phyloP scores from a whole-genome alignment of 2,113 vertebrate genomes.

The Trichechus manatus region DNA sequence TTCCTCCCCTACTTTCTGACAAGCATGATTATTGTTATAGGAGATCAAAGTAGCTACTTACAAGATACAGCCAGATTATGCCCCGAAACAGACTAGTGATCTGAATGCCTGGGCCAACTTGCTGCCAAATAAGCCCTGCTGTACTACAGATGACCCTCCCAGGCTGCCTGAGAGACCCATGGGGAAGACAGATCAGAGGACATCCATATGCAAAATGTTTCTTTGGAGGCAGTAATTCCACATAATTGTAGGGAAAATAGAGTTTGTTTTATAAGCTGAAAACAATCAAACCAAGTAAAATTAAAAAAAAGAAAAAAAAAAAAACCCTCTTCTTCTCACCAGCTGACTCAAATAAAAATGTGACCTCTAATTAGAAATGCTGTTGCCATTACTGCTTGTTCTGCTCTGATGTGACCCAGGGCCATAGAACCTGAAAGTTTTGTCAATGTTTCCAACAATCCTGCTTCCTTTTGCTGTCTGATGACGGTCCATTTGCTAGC shows the following conservation, averaged over 20 bases:
- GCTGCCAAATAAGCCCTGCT: neutral
- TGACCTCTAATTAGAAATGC: neutral
- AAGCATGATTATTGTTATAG: slow-evolving; percentile 48
- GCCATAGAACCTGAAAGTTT: slow-evolving; percentile 8
- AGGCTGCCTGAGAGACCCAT: neutral
- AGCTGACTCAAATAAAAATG: slow-evolving; percentile 36
- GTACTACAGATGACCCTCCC: neutral
- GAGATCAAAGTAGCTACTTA: slow-evolving; percentile 71
- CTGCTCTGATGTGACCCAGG: neutral
- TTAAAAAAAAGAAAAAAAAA: neutral
- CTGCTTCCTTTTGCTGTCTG: neutral
- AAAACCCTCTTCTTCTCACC: neutral
- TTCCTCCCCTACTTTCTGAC: slow-evolving; percentile 31
- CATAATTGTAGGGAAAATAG: slow-evolving; percentile 53
- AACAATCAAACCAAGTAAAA: slow-evolving; percentile 67
- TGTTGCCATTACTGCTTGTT: neutral
- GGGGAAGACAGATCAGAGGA: neutral
- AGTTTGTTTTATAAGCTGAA: slow-evolving; percentile 64
- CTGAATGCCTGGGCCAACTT: neutral
- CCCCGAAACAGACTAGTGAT: neutral
- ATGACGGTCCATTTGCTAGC: neutral
- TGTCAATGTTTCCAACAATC: neutral
- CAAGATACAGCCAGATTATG: slow-evolving; percentile 23
- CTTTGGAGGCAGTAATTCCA: slow-evolving; percentile 20
- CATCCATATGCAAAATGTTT: neutral